Evolutionary conservation across 2,113 vertebrate genomes (phyloP).

Genomic region (Balaeniceps rex): DNA sequence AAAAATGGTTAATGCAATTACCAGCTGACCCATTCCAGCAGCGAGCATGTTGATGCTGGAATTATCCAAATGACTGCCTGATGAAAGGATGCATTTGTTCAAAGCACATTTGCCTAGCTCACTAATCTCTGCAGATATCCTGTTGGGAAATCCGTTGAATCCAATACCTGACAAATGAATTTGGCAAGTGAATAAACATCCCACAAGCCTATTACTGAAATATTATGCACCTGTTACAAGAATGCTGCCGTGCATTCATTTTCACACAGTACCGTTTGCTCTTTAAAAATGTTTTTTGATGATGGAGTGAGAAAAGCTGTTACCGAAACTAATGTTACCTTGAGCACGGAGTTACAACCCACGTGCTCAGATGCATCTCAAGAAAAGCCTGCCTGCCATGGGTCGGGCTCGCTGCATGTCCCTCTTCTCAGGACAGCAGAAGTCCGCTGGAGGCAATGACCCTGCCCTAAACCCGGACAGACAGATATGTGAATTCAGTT

Average conservation of each 20-base stretch:
- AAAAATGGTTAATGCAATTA: constrained; percentile 22
- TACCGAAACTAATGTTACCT: neutral
- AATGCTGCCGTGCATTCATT: neutral
- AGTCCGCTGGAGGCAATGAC: neutral
- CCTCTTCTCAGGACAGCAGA: neutral
- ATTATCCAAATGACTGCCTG: constrained; percentile 47
- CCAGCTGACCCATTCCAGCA: neutral
- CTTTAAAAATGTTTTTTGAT: neutral
- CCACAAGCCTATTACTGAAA: constrained; percentile 49
- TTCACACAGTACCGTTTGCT: accelerated
- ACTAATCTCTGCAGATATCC: constrained; percentile 66
- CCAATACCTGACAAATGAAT: constrained; percentile 72
- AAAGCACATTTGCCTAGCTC: constrained; percentile 57
- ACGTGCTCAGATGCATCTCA: accelerated
- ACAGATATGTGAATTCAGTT: neutral
- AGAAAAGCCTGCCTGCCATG: neutral
- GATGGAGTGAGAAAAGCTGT: constrained; percentile 1
- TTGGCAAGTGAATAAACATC: constrained; percentile 67
- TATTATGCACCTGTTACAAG: constrained; percentile 51
- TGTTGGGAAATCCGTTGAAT: constrained; percentile 72
- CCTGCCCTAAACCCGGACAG: neutral
- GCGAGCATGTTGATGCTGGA: neutral
- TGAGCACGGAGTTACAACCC: neutral
- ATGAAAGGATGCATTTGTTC: constrained; percentile 61
- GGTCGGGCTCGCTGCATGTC: accelerated